Base-by-base conservation (phyloP, 2,888 invertebrate species). In the Tenthredo mesomela region DNA sequence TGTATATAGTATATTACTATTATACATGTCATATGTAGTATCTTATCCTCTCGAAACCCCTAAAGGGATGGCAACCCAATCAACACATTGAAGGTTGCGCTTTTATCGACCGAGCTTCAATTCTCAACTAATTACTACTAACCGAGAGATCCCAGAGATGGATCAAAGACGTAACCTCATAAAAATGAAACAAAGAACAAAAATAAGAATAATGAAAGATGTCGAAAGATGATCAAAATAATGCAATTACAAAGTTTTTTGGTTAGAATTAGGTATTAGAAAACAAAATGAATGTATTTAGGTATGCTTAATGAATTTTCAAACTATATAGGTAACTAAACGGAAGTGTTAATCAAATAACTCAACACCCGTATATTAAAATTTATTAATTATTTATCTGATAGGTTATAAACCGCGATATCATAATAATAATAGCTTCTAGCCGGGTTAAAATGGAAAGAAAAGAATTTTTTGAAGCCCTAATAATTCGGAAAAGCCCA, bases 51-150 rank as follows among this genome's bases (percentile, higher is more conserved):
- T 73, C 21, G 29, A 12, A 21, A 43, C 71, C 9, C 71, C 77
- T 54, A 7, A 29, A 50, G 18, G 50, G 50, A 54, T 33, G 25
- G 75, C 75, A 77, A 50, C 75, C 12, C 75, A 47, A 77, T 77
- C 29, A 54, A 54, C 50, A 54, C n/a, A 10, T 29, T 29, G 4
- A 29, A 77, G 77, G 54, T 77, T 15, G 29, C 54, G 21, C 33
- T 25, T n/a, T 77, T 77, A 77, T 77, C 77, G 77, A 77, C 77
- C 77, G 54, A 54, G 54, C 33, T 77, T 40, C 15, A 77, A 29
- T 50, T n/a, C 47, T 77, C 33, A 33, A 29, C 33, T 77, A 77
- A 29, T 77, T 33, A 77, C 33, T 21, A 47, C 18, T 18, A 47
- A 47, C 47, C 10, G 18, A 29, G 54, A 18, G 33, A 18, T 21